A percentile compares a stretch with the other conserved stretches of the same genome.
These are phyloP conservation scores for Anhinga rufa DNA, from an alignment of 2,113 vertebrate species.

Conservation along the genomic window DNA sequence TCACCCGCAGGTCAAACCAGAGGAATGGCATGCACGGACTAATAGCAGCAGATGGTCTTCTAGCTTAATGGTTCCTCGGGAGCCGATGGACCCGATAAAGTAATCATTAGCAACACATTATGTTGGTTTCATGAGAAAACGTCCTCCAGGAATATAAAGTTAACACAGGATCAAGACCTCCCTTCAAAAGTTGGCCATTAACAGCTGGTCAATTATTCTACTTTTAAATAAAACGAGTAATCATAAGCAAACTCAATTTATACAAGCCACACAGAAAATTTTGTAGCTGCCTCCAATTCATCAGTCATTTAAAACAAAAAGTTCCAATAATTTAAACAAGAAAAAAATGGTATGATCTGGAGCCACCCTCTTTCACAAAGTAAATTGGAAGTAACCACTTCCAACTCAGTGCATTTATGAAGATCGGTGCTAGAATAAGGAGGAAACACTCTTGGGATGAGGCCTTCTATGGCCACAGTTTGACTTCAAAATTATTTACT, in stretches of 20 bases:
- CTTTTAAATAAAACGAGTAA: neutral
- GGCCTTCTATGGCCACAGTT: neutral
- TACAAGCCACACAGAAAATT: neutral
- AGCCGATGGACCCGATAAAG: neutral
- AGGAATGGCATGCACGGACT: neutral
- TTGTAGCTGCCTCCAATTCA: neutral
- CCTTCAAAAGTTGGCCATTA: neutral
- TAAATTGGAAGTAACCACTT: neutral
- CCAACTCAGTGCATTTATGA: neutral
- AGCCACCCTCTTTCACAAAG: neutral
- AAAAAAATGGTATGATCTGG: neutral
- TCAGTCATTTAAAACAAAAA: constrained; percentile 18
- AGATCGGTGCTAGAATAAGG: neutral
- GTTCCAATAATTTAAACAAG: neutral
- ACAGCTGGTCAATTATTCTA: constrained; percentile 25
- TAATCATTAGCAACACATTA: constrained; percentile 8
- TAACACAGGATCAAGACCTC: constrained; percentile 31
- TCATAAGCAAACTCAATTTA: neutral
- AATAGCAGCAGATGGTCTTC: constrained; percentile 32
- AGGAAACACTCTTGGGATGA: neutral
- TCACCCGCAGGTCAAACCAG: neutral
- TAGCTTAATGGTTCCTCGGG: neutral
- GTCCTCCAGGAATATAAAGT: constrained; percentile 16
- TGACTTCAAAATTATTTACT: neutral
- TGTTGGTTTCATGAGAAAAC: neutral